Conservation (phyloP, 2,888 invertebrate species). For the Caenorhabditis angaria region DNA sequence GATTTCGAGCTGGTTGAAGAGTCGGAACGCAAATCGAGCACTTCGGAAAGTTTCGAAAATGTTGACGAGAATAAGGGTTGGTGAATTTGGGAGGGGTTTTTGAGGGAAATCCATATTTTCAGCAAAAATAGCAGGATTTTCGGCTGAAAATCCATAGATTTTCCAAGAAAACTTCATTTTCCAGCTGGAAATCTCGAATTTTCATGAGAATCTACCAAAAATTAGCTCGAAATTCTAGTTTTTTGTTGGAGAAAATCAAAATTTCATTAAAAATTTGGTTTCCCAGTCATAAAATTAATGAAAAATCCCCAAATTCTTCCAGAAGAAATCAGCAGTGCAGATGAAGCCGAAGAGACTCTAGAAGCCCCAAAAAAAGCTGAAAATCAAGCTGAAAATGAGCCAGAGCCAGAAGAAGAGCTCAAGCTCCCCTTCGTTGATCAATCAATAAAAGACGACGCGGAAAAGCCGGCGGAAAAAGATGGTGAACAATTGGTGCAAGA, state of each 20-base stretch:
- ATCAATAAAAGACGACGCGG: conserved; percentile 30
- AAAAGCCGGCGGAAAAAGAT: conserved; percentile 23
- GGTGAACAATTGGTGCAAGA: conserved; percentile 35
- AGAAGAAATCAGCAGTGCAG: conserved; percentile 30
- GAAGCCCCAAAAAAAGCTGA: conserved; percentile 3
- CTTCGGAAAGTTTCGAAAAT: conserved; percentile 37
- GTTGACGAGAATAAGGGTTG: conserved; percentile 17
- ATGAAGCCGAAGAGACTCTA: conserved; percentile 8
- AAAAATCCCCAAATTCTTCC: too few relatives aligned
- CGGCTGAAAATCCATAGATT: too few relatives aligned
- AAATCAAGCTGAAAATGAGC: conserved; percentile 10
- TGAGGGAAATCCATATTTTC: too few relatives aligned
- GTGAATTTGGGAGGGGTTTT: too few relatives aligned
- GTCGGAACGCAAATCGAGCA: conserved; percentile 32
- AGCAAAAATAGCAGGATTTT: too few relatives aligned
- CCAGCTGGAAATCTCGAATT: too few relatives aligned
- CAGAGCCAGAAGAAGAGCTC: conserved; percentile 14
- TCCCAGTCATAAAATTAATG: too few relatives aligned
- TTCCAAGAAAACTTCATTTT: too few relatives aligned
- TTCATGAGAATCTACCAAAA: too few relatives aligned
- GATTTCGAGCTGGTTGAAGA: conserved; percentile 34
- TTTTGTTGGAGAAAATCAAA: neutral
- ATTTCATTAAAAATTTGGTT: too few relatives aligned
- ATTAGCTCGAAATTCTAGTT: conserved; percentile 16
- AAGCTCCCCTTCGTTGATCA: conserved; percentile 38